Conservation (phyloP, 2,888 invertebrate species). For the Arctia plantaginis region DNA sequence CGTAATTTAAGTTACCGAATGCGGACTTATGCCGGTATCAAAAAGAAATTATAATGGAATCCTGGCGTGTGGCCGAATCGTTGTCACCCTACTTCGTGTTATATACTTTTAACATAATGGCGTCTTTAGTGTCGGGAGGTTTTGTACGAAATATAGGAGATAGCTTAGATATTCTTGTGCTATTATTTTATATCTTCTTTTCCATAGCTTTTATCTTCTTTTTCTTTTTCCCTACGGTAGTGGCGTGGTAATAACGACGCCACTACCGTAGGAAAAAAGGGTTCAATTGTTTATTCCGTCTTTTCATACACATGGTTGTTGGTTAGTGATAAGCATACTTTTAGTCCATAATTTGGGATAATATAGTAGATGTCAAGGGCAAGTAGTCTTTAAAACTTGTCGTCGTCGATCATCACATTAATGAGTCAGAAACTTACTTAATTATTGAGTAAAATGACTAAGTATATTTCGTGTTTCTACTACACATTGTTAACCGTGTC, state of each 20-base stretch:
- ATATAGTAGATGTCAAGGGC: not conserved
- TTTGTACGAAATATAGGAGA: conserved; percentile 48
- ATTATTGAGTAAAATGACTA: not conserved
- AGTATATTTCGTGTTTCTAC: not conserved
- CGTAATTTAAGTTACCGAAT: conserved; percentile 82
- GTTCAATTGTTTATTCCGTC: not conserved
- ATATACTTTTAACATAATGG: conserved; percentile 53
- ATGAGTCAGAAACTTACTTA: not conserved
- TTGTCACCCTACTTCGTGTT: conserved; percentile 56
- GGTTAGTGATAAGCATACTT: not conserved
- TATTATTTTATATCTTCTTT: too few relatives aligned
- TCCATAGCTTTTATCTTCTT: conserved; percentile 36
- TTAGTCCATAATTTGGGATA: not conserved
- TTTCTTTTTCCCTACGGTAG: not conserved
- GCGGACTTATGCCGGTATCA: conserved; percentile 78
- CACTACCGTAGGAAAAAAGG: not conserved
- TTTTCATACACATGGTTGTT: not conserved
- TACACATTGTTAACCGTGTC: not conserved
- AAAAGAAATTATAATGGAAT: conserved; percentile 81
- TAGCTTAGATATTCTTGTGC: conserved; percentile 31
- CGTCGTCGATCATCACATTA: not conserved
- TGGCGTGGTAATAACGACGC: too few relatives aligned
- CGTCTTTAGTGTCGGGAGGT: conserved; percentile 38
- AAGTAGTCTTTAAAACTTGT: not conserved
- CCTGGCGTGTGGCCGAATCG: conserved; percentile 54